phyloP scores from a whole-genome alignment of 2,113 vertebrate genomes.

The Podilymbus podiceps region DNA sequence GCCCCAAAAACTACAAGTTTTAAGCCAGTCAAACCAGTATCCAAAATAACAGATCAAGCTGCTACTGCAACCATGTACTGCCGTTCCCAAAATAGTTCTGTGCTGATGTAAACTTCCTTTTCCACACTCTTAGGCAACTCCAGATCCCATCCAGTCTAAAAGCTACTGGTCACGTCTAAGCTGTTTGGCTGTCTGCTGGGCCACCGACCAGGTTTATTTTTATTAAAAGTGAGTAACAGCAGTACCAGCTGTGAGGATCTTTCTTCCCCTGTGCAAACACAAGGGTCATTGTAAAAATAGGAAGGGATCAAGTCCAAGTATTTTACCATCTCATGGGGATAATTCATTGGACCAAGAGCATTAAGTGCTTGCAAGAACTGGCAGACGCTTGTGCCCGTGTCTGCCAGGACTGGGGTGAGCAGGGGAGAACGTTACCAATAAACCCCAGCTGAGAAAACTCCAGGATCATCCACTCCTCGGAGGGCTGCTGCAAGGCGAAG shows the following conservation, averaged over 20 bases:
- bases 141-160: conserved; percentile 15
- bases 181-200: background rate
- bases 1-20: background rate
- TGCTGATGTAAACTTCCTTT: conserved; percentile 57
- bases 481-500: conserved; percentile 96
- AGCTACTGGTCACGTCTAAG: conserved; percentile 16
- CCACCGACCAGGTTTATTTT: background rate
- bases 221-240: background rate
- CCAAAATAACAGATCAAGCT: conserved; percentile 46
- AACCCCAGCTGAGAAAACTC: conserved; percentile 99
- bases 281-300: background rate
- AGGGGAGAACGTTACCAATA: conserved; percentile 76
- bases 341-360: background rate
- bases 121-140: conserved; percentile 13
- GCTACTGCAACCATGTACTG: conserved; percentile 20
- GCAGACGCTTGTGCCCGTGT: background rate
- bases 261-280: background rate
- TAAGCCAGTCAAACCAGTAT: conserved; percentile 29
- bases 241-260: background rate
- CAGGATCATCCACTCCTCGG: conserved; percentile 98
- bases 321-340: background rate
- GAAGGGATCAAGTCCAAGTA: background rate
- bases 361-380: background rate
- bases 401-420: background rate
- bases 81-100: conserved; percentile 36